Base-by-base conservation (phyloP, 2,888 invertebrate species). In the Phengaris alcon region DNA sequence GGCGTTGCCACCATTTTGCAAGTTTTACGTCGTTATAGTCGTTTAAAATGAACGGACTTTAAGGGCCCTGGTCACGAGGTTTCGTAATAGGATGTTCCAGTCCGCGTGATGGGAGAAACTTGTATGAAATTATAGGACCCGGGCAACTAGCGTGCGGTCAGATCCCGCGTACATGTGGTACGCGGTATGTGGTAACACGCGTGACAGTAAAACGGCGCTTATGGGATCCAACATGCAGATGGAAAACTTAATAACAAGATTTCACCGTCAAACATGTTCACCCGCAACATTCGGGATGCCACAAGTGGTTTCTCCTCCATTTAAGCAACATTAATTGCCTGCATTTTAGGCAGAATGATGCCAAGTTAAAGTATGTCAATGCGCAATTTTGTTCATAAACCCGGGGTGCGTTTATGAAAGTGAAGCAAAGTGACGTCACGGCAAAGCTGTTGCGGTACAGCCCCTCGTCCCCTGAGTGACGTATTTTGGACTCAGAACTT, bases 401-500 rank as follows among this genome's bases (percentile, higher is more conserved):
- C 22, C 35, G 35, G 35, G 35, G 10, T 6, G 52, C 6, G 12
- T 64, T 35, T 15, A 12, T 6, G 52, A 52, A 52, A 12, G 52
- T 52, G 52, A 4, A 12, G 52, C 64, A 6, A 7, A 59, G 59
- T 35, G 64, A 35, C 64, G 64, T 22, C 35, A 64, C 64, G 10
- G 44, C 35, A 7, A 64, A 59, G 10, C 22, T 15, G 22, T 22
- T 57, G 57, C 57, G n/a, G 15, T n/a, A 57, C 57, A n/a, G 7
- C 9, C 22, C 5, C 13, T 15, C 68, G 0, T 35, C 7, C 46
- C 15, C 52, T n/a, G 54, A 13, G 68, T 48, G 48, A 6, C 68
- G 68, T 64, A 22, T 6, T 13, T 6, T 10, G 22, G 5, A 10
- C 68, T 82, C 94, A 97, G 93, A 98, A 98, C 48, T 95, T 95